A percentile compares a stretch with the other conserved stretches of the same genome.
Evolutionary conservation across 2,113 vertebrate species (phyloP).

Genomic region (Chionodraco myersi): DNA sequence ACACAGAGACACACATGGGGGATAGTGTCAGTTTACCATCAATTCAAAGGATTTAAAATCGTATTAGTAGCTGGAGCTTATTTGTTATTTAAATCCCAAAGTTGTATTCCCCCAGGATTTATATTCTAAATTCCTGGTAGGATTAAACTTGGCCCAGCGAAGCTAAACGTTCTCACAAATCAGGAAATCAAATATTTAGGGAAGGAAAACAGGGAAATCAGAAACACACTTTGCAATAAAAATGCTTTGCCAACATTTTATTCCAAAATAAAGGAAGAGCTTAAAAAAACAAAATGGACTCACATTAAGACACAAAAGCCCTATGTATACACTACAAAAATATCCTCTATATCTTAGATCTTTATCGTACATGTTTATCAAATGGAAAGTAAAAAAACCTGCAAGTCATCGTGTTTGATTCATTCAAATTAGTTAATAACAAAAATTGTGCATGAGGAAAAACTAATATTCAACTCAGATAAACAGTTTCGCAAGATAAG

Average conservation of each 20-base stretch:
- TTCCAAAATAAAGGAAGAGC: neutral
- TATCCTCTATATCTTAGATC: neutral
- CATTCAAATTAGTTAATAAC: neutral
- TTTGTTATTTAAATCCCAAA: neutral
- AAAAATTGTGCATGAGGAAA: neutral
- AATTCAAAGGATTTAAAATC: conserved; percentile 7
- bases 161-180: neutral
- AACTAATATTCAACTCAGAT: neutral
- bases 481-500: neutral
- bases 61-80: neutral
- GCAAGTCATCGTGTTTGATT: neutral
- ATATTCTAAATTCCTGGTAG: neutral
- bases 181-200: neutral
- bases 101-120: neutral
- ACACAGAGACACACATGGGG: conserved; percentile 21
- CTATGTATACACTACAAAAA: neutral
- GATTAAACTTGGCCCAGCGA: neutral
- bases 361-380: neutral
- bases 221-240: neutral
- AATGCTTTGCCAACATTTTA: neutral
- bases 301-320: neutral
- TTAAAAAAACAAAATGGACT: neutral
- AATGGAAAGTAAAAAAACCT: neutral
- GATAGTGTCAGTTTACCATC: conserved; percentile 16
- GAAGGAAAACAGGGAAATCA: neutral